Base-by-base conservation (phyloP, 1,140 invertebrate genomes). In the Callitettix versicolor region DNA sequence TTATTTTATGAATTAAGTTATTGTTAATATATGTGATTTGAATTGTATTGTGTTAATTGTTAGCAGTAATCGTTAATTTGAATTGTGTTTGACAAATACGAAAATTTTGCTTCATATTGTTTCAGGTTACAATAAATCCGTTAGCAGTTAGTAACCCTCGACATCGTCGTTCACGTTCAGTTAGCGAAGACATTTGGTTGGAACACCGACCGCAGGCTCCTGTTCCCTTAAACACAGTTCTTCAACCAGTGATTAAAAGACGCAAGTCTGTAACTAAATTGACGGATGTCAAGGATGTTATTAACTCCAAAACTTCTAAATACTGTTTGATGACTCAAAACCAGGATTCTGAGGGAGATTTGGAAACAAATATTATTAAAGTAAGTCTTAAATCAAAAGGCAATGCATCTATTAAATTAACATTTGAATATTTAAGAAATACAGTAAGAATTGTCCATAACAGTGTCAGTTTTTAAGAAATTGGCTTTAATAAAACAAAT, bases 321-420 rank as follows among this genome's bases (percentile, higher is more conserved):
- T 98, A 98, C 68, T 87, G 90, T 58, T 73, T 98, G 1, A 84
- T 94, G 21, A 85, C 91, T 1, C 94, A 98, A 71, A 85, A 92
- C 60, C 82, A 87, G 38, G 91, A 96, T 67, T 84, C 85, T 0
- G 84, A 88, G 63, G 95, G 94, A 0, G 90, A 95, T 67, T 69
- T 98, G 1, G 89, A 94, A 71, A 98, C 94, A 0, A 88, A 88
- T 63, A 65, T 97, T 36, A 91, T 90, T 63, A 99, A 98, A 78
- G 85, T 86, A 67, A 61, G 56, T 55, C 44, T 42, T n/a, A n/a
- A n/a, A n/a, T n/a, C n/a, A n/a, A n/a, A n/a, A n/a, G n/a, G n/a
- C n/a, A n/a, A n/a, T n/a, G n/a, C n/a, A n/a, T n/a, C n/a, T n/a
- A n/a, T n/a, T n/a, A n/a, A n/a, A n/a, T n/a, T n/a, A n/a, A n/a